Conservation (phyloP, 2,888 invertebrate species). For the Philereme transversata region DNA sequence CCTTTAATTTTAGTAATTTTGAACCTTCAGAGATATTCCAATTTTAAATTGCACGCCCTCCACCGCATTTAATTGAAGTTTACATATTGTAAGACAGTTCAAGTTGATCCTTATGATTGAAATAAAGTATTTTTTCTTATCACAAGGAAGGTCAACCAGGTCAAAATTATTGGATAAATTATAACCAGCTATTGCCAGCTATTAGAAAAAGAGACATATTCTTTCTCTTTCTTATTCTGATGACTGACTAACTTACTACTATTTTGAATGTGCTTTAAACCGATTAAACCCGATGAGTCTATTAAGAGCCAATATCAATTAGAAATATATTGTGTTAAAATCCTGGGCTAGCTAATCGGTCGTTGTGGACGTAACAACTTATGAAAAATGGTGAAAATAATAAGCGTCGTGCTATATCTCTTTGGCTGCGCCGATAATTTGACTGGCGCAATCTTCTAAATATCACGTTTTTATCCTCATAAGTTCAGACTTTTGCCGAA, state of each 20-base stretch:
- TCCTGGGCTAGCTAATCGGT: background rate
- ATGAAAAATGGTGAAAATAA: background rate
- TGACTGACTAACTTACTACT: constrained; percentile 7
- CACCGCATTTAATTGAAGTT: no score
- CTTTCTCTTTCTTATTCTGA: constrained; percentile 9
- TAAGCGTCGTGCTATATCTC: background rate
- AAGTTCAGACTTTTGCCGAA: background rate
- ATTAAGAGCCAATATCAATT: no score
- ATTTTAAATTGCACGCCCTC: no score
- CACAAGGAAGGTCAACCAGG: no score
- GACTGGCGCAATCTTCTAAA: constrained; percentile 1
- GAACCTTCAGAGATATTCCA: no score
- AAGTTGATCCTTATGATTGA: no score
- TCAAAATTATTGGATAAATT: constrained; percentile 6
- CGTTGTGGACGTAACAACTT: background rate
- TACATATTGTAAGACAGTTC: no score
- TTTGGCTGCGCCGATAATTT: constrained; percentile 2
- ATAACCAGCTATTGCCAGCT: constrained; percentile 7
- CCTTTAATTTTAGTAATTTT: background rate
- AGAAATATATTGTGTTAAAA: no score
- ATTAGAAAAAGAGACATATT: constrained; percentile 7
- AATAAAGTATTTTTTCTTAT: background rate
- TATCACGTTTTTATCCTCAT: background rate
- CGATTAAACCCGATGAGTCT: no score
- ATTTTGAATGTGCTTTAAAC: background rate